Percentiles rank a stretch among this genome's conserved stretches.
These are phyloP conservation scores for Xylota segnis DNA, from an alignment of 2,888 invertebrate genomes.

Conservation along the genomic window DNA sequence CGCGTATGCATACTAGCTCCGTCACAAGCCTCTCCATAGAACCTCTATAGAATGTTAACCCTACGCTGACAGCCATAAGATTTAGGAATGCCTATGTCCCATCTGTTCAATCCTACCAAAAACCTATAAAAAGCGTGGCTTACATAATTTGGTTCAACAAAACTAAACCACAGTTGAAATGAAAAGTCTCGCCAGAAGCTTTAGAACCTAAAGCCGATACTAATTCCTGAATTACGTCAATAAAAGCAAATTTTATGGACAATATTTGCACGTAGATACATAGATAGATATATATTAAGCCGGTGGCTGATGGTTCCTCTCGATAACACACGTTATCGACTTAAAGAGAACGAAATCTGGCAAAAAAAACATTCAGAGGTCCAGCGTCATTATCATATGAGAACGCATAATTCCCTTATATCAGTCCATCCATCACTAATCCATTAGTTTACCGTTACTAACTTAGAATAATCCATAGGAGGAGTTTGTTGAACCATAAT, in stretches of 20 bases:
- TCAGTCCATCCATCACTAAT: background rate
- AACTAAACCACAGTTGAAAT: no score
- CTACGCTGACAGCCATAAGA: no score
- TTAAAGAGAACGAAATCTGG: background rate
- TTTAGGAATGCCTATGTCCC: no score
- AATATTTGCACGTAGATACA: background rate
- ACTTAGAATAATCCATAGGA: background rate
- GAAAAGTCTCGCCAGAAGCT: no score
- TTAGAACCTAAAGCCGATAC: no score
- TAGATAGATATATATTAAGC: background rate
- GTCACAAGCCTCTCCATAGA: no score
- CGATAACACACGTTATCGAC: background rate
- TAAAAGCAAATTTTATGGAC: background rate
- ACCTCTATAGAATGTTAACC: no score
- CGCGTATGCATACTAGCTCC: no score
- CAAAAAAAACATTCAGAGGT: background rate
- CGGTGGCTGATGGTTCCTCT: background rate
- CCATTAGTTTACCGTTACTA: background rate
- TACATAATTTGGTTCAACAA: no score
- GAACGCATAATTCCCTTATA: background rate
- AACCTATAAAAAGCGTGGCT: no score
- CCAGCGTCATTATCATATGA: background rate
- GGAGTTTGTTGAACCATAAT: constrained; percentile 20
- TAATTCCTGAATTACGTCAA: no score
- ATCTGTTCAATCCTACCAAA: no score